These are phyloP conservation scores for Caiman crocodilus DNA, from an alignment of 2,797 vertebrate species.

Conservation along the genomic window DNA sequence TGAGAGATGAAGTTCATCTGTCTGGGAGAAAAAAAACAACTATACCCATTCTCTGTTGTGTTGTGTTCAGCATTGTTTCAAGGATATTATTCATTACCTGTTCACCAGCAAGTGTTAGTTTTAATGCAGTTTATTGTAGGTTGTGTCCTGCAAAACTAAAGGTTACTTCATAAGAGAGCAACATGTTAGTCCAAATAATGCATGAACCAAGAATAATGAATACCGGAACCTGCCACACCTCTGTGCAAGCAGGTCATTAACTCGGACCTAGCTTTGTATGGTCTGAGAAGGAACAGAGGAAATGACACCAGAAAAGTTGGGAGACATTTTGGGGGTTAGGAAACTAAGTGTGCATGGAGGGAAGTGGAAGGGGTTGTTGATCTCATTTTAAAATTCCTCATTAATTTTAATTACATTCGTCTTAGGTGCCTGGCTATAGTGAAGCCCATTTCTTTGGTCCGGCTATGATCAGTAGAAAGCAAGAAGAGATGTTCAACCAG, in stretches of 20 bases:
- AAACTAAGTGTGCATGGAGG: neutral
- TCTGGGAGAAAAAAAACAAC: neutral
- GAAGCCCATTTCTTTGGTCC: neutral
- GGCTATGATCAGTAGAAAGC: neutral
- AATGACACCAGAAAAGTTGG: neutral
- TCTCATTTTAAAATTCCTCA: neutral
- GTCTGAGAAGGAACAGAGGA: constrained; percentile 1
- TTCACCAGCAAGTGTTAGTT: neutral
- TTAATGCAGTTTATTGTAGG: neutral
- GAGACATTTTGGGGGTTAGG: neutral
- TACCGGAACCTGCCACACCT: neutral
- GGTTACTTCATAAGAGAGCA: neutral
- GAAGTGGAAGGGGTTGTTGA: neutral
- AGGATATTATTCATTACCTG: neutral
- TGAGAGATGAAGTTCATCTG: neutral
- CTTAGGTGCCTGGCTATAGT: constrained; percentile 12
- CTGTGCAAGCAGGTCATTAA: neutral
- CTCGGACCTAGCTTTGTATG: neutral
- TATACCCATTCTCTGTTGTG: neutral
- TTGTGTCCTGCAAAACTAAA: constrained; percentile 6
- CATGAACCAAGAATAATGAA: neutral
- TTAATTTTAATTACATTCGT: constrained; percentile 64
- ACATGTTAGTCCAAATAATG: neutral
- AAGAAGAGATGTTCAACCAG: constrained; percentile 41
- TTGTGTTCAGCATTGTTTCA: neutral